Evolutionary conservation across 2,888 invertebrate species (phyloP), one percentile per base, ranked within the genome.

Genomic region (Agriopis leucophaearia): DNA sequence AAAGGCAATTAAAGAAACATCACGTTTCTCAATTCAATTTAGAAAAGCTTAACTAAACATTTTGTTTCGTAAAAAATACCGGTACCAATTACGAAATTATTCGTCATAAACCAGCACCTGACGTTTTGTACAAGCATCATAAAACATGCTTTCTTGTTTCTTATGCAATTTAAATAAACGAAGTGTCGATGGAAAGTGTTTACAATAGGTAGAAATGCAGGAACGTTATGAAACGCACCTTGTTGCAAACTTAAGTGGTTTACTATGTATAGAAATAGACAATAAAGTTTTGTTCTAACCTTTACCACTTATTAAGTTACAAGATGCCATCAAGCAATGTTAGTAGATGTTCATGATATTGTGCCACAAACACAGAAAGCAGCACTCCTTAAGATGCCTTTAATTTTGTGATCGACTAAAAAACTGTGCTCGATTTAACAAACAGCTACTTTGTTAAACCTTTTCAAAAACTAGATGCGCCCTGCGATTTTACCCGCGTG

Each of bases 181-280:
- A 62, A 67, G 59, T 66, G 60, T 69, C 61, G 54, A 60, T 66
- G 67, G 73, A 74, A 74, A 74, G 71, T 56, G 56, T 70, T 69
- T 65, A 50, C 59, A 51, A 40, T 62, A 54, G 38, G 9, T 47
- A 57, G 51, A 51, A 35, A 51, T 4, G 7, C 36, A n/a, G 10
- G 8, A 9, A 38, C 8, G 15, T 52, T 52, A 68, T 57, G 66
- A 50, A 73, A 74, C 45, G 5, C 47, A 52, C 58, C 44, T 38
- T 52, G 52, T 13, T 70, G 52, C 60, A 55, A 48, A 44, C 13
- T 45, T 8, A 42, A 67, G 52, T 58, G 61, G 51, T 12, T 58
- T 67, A 36, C 40, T 57, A 36, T 66, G 62, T 61, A 54, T 51
- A 27, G 1, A 57, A 0, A 38, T 47, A 57, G n/a, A 52, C 13